phyloP scores from a whole-genome alignment of 1,140 invertebrate genomes.

The Scaptomyza montana region DNA sequence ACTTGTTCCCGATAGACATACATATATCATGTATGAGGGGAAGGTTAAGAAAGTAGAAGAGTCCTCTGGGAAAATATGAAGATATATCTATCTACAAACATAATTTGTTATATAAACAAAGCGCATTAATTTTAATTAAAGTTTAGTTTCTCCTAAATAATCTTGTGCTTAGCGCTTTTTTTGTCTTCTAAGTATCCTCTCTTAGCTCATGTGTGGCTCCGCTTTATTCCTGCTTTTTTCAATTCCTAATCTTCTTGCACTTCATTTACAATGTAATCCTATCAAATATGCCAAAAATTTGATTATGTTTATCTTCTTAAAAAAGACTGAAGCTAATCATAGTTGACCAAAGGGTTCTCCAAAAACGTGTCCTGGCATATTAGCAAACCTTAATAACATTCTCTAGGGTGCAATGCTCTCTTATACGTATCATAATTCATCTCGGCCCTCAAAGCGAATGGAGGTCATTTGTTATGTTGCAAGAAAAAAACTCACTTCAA shows the following conservation, averaged over 20 bases:
- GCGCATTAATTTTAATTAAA: too few species aligned
- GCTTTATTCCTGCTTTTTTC: background rate
- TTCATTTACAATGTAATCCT: slow-evolving; percentile 19
- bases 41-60: background rate
- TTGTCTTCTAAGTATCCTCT: too few species aligned
- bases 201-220: too few species aligned
- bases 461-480: slow-evolving; percentile 73
- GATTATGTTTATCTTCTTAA: slow-evolving; percentile 30
- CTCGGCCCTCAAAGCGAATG: slow-evolving; percentile 38
- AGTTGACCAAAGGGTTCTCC: slow-evolving; percentile 57
- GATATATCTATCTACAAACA: background rate
- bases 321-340: slow-evolving; percentile 23
- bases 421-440: slow-evolving; percentile 60
- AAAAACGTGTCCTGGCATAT: slow-evolving; percentile 65
- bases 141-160: background rate
- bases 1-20: slow-evolving; percentile 41
- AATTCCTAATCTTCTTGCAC: background rate
- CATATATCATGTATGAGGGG: slow-evolving; percentile 7
- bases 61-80: background rate
- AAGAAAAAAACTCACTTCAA: slow-evolving; percentile 17
- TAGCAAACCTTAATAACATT: slow-evolving; percentile 33
- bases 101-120: background rate
- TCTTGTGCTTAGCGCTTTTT: too few species aligned
- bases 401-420: slow-evolving; percentile 22
- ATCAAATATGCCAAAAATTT: slow-evolving; percentile 23